Evolutionary conservation across 2,113 vertebrate genomes (phyloP).

Genomic region (Pionites leucogaster): DNA sequence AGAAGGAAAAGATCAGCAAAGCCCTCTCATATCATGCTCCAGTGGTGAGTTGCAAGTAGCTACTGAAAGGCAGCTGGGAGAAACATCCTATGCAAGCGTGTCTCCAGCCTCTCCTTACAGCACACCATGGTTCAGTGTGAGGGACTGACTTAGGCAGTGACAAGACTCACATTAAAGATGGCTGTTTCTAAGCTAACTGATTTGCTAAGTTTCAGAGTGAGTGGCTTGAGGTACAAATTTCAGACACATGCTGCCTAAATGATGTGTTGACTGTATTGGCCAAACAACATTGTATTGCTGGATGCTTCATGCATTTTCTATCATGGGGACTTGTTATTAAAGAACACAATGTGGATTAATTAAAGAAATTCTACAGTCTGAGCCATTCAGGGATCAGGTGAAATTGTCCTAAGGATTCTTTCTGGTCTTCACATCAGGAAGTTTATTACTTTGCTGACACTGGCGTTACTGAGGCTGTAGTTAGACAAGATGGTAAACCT

Average conservation of each 20-base stretch:
- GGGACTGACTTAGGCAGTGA: neutral
- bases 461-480: neutral
- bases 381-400: neutral
- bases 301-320: neutral
- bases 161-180: neutral
- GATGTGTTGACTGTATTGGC: neutral
- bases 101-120: neutral
- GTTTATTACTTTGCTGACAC: neutral
- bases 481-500: constrained; percentile 1
- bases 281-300: neutral
- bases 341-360: neutral
- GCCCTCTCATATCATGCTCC: fast-evolving
- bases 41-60: neutral
- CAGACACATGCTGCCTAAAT: neutral
- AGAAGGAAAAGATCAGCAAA: neutral
- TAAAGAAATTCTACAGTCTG: neutral
- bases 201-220: neutral
- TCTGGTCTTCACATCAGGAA: neutral
- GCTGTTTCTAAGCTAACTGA: neutral
- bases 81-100: neutral
- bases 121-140: neutral
- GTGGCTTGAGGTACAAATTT: neutral
- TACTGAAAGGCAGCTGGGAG: neutral
- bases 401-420: neutral
- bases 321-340: neutral